Evolutionary conservation across 2,797 vertebrate genomes (phyloP).

Genomic region (Sebastes iracundus): DNA sequence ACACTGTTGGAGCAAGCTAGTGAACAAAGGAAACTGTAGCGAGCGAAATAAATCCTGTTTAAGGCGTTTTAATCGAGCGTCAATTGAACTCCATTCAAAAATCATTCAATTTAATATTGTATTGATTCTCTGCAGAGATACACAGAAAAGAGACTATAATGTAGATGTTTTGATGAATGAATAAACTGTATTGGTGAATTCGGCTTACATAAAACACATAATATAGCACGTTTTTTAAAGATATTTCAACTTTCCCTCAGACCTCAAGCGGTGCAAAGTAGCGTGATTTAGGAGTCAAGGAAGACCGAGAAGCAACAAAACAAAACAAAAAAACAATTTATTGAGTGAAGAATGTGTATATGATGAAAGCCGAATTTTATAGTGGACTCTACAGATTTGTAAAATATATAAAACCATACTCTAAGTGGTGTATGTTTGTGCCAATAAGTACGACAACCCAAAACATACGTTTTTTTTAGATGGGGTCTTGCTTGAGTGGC

Average conservation of each 20-base stretch:
- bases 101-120: background rate
- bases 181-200: fast-evolving
- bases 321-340: background rate
- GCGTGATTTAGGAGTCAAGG: fast-evolving
- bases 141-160: fast-evolving
- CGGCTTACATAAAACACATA: background rate
- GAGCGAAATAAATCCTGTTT: fast-evolving
- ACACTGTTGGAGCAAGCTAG: background rate
- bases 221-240: fast-evolving
- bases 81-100: background rate
- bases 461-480: background rate
- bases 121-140: background rate
- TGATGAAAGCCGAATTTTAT: background rate
- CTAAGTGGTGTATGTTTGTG: fast-evolving
- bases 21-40: background rate
- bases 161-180: fast-evolving
- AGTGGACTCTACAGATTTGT: fast-evolving
- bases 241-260: background rate
- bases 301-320: background rate
- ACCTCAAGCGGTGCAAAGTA: fast-evolving
- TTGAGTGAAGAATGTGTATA: too few relatives aligned
- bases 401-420: background rate
- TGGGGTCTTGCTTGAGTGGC: background rate
- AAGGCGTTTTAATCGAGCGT: fast-evolving
- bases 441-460: background rate